Conservation (phyloP, 2,888 invertebrate species). For the Chironomus tentans region DNA sequence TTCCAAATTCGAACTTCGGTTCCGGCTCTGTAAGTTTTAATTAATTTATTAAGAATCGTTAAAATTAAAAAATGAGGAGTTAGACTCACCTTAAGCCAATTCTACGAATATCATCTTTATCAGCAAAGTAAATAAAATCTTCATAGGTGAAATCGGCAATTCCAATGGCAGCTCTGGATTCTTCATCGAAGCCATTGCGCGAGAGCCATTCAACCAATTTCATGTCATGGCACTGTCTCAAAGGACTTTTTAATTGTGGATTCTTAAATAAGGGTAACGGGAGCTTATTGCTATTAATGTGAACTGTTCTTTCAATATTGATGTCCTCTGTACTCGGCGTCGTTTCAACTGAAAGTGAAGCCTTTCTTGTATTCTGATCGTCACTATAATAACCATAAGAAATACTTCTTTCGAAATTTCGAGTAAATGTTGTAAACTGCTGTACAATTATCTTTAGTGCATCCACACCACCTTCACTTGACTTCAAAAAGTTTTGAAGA, state of each 20-base stretch:
- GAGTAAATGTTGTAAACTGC: slow-evolving; percentile 31
- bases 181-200: slow-evolving; percentile 56
- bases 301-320: slow-evolving; percentile 30
- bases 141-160: slow-evolving; percentile 68
- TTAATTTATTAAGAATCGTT: slow-evolving; percentile 16
- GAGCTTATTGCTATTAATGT: slow-evolving; percentile 35
- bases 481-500: slow-evolving; percentile 60
- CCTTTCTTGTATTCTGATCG: slow-evolving; percentile 12
- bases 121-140: slow-evolving; percentile 69
- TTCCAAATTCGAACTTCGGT: slow-evolving; percentile 79
- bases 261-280: slow-evolving; percentile 32
- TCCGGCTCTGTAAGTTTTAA: slow-evolving; percentile 54
- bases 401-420: slow-evolving; percentile 30
- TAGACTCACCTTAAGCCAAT: slow-evolving; percentile 62
- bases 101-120: slow-evolving; percentile 70
- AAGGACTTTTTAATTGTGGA: slow-evolving; percentile 34
- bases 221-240: slow-evolving; percentile 38
- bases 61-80: slow-evolving; percentile 20
- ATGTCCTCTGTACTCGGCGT: not conserved
- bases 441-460: slow-evolving; percentile 46
- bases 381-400: slow-evolving; percentile 30
- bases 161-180: slow-evolving; percentile 57
- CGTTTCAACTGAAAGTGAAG: slow-evolving; percentile 19
- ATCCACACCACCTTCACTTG: slow-evolving; percentile 56
- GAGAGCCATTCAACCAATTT: slow-evolving; percentile 64